A percentile compares a stretch with the other conserved stretches of the same genome.
Conservation (phyloP, 2,797 vertebrate genomes). For the Notamacropus eugenii region DNA sequence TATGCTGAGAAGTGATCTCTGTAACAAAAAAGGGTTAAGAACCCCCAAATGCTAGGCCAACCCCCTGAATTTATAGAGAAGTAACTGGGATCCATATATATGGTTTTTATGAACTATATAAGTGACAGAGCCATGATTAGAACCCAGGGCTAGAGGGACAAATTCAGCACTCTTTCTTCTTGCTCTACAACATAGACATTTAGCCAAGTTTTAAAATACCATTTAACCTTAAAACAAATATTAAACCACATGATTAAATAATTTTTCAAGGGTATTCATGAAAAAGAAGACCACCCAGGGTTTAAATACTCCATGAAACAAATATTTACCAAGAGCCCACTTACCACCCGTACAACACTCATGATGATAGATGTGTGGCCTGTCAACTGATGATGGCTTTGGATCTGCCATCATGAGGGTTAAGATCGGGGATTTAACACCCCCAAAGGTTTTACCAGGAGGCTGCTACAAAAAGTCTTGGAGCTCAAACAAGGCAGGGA, state of each 20-base stretch:
- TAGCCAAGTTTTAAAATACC: not conserved
- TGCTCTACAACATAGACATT: not conserved
- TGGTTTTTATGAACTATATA: not conserved
- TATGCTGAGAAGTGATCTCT: not conserved
- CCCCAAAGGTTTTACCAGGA: conserved; percentile 3
- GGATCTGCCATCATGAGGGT: not conserved
- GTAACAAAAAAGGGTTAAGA: not conserved
- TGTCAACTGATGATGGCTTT: not conserved
- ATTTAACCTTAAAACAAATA: not conserved
- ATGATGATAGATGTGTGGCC: not conserved
- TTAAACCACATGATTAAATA: not conserved
- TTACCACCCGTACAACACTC: not conserved
- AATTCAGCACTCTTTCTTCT: not conserved
- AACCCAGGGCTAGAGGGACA: not conserved
- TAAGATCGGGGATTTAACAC: not conserved
- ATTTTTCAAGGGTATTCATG: not conserved
- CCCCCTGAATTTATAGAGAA: not conserved
- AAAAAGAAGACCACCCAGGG: not conserved
- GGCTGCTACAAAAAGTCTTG: conserved; percentile 30
- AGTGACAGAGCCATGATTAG: not conserved
- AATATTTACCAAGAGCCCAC: conserved; percentile 6
- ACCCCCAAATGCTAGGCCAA: not conserved
- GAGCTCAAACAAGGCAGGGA: not conserved
- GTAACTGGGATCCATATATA: not conserved
- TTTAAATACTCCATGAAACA: not conserved